Evolutionary conservation across 2,888 invertebrate genomes (phyloP).

Genomic region (Metalampra italica): DNA sequence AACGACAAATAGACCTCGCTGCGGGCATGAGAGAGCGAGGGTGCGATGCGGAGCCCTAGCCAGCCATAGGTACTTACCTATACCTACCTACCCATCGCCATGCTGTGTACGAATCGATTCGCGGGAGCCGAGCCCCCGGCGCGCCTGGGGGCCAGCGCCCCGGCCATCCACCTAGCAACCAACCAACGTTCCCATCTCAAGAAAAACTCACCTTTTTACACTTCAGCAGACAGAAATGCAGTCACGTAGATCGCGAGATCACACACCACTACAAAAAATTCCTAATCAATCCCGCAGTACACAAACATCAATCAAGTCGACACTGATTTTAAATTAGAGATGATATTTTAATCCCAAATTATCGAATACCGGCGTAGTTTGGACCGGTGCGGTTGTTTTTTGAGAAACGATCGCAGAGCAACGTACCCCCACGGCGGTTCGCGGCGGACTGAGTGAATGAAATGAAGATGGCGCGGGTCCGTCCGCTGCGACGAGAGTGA

Average conservation of each 20-base stretch:
- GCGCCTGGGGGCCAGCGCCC: conserved; percentile 22
- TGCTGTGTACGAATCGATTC: conserved; percentile 62
- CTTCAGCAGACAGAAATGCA: conserved; percentile 64
- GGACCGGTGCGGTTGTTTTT: conserved; percentile 41
- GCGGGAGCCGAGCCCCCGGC: conserved; percentile 39
- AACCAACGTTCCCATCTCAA: conserved; percentile 21
- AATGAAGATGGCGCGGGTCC: conserved; percentile 61
- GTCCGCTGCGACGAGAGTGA: conserved; percentile 47
- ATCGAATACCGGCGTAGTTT: conserved; percentile 39
- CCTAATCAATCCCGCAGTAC: conserved; percentile 38
- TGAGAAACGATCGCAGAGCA: conserved; percentile 27
- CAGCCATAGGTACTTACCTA: conserved; percentile 18
- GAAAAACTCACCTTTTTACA: conserved; percentile 69
- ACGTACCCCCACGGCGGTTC: conserved; percentile 59
- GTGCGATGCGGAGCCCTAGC: conserved; percentile 37
- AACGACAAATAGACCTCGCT: conserved; percentile 39
- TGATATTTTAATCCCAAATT: conserved; percentile 30
- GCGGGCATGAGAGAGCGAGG: conserved; percentile 51
- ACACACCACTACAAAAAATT: conserved; percentile 63
- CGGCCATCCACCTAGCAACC: conserved; percentile 39
- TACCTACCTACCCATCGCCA: conserved; percentile 26
- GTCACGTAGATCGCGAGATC: conserved; percentile 65
- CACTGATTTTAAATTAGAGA: conserved; percentile 42
- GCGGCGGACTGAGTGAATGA: conserved; percentile 64
- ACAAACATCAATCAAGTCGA: conserved; percentile 59